A percentile compares a stretch with the other conserved stretches of the same genome.
phyloP scores from a whole-genome alignment of 2,797 vertebrate genomes.

The Ctenopoma kingsleyae region DNA sequence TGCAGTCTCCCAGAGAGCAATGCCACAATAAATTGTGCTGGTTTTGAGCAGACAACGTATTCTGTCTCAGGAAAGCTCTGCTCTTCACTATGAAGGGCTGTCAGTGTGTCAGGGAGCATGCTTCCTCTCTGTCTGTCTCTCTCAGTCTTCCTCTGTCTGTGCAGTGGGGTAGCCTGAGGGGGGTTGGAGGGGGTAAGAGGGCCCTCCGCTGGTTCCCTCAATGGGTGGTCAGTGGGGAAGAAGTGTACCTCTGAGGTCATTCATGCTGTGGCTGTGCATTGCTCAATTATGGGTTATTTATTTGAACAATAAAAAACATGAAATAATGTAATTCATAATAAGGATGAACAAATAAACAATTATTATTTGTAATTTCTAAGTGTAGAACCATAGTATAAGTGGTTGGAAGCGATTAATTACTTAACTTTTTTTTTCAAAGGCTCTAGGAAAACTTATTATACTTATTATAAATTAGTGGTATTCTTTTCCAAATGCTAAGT shows the following conservation, averaged over 20 bases:
- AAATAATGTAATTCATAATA: not conserved
- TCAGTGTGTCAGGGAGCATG: slow-evolving; percentile 59
- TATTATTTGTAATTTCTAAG: slow-evolving; percentile 2
- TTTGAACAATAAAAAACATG: not conserved
- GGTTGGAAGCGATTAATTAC: not conserved
- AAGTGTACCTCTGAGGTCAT: slow-evolving; percentile 56
- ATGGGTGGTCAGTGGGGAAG: slow-evolving; percentile 40
- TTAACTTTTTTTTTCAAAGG: slow-evolving; percentile 1
- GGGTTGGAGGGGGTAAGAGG: not conserved
- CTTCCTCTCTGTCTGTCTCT: slow-evolving; percentile 38
- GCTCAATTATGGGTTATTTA: slow-evolving; percentile 29
- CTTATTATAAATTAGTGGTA: not conserved
- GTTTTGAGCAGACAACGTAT: slow-evolving; percentile 54
- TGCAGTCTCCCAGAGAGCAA: slow-evolving; percentile 51
- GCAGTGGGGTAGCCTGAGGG: slow-evolving; percentile 29
- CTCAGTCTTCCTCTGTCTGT: slow-evolving; percentile 21
- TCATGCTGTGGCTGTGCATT: slow-evolving; percentile 57
- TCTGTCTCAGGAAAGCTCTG: slow-evolving; percentile 67
- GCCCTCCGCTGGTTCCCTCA: slow-evolving; percentile 11
- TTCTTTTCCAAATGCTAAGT: not conserved
- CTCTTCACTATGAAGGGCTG: slow-evolving; percentile 64
- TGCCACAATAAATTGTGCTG: slow-evolving; percentile 59
- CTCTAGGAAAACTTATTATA: not conserved
- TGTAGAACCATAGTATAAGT: not conserved
- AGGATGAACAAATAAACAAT: not conserved